Percentiles rank a stretch among this genome's conserved stretches.
These are phyloP conservation scores for Urophycis tenuis DNA, from an alignment of 2,797 vertebrate genomes.

Conservation along the genomic window DNA sequence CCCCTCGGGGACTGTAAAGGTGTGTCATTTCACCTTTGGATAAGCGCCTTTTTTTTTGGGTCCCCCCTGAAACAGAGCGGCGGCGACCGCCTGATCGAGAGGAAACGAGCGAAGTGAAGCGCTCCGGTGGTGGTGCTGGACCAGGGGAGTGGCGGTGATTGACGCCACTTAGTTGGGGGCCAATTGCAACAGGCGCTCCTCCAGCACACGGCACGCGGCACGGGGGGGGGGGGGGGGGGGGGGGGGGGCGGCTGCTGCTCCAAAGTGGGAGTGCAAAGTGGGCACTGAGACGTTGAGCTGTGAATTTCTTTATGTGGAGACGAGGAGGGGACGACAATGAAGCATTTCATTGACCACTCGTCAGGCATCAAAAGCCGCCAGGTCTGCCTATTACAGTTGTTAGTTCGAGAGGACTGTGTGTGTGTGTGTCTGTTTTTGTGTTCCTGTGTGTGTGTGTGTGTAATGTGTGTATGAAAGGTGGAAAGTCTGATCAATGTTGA, in stretches of 20 bases:
- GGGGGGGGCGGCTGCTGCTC: too few relatives aligned
- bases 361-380: background rate
- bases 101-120: background rate
- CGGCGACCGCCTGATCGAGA: background rate
- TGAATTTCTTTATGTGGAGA: too few relatives aligned
- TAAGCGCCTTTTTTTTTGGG: background rate
- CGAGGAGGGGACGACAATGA: background rate
- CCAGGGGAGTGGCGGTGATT: background rate
- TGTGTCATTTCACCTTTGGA: background rate
- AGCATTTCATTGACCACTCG: background rate
- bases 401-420: background rate
- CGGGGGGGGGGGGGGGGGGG: too few relatives aligned
- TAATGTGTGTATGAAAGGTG: constrained; percentile 19
- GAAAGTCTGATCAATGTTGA: constrained; percentile 12
- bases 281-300: background rate
- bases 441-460: too few relatives aligned
- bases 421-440: too few relatives aligned
- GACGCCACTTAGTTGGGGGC: background rate
- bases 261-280: background rate
- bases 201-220: too few relatives aligned
- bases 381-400: background rate
- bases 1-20: too few relatives aligned
- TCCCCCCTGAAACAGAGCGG: background rate
- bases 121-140: too few relatives aligned
- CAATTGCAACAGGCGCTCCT: too few relatives aligned